Percentiles rank a stretch among this genome's conserved stretches.
Conservation (phyloP, 53 echinoderm and acorn worm species). For the Holothuria scabra region DNA sequence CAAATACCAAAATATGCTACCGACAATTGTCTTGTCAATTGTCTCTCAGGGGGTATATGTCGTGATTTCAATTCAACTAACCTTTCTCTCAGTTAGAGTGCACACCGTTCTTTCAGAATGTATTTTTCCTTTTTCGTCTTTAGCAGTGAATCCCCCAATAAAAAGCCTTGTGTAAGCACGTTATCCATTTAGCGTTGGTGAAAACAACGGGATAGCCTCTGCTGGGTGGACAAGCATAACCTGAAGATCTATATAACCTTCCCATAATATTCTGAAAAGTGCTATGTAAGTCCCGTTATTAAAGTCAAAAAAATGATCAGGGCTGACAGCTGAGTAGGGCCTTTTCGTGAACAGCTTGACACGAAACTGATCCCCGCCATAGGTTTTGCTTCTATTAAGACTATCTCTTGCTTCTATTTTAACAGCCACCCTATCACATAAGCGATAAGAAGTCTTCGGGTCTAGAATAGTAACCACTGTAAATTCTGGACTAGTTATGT, state of each 20-base stretch:
- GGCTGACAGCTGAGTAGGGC: constrained; percentile 22
- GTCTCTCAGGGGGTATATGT: too few species aligned
- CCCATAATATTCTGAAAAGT: constrained; percentile 33
- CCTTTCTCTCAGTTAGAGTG: constrained; percentile 1
- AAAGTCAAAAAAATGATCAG: background rate
- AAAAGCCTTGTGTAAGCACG: background rate
- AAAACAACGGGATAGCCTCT: constrained; percentile 17
- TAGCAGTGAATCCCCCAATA: background rate
- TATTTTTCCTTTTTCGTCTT: background rate
- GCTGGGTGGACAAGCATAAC: constrained; percentile 27
- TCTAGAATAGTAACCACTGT: background rate
- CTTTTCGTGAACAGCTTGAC: background rate
- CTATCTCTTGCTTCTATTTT: constrained; percentile 25
- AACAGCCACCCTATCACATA: constrained; percentile 6
- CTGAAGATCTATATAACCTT: background rate
- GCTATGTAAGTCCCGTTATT: constrained; percentile 11
- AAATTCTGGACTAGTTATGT: background rate
- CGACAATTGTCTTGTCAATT: too few species aligned
- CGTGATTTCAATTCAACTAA: background rate
- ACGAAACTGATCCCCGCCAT: constrained; percentile 21
- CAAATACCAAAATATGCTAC: too few species aligned
- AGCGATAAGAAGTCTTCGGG: background rate
- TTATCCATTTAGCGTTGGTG: constrained; percentile 5
- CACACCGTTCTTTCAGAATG: constrained; percentile 3
- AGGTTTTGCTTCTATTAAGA: background rate